Percentiles rank a stretch among this genome's conserved stretches.
These are phyloP conservation scores for Entelurus aequoreus DNA, from an alignment of 2,113 vertebrate species.

Conservation along the genomic window DNA sequence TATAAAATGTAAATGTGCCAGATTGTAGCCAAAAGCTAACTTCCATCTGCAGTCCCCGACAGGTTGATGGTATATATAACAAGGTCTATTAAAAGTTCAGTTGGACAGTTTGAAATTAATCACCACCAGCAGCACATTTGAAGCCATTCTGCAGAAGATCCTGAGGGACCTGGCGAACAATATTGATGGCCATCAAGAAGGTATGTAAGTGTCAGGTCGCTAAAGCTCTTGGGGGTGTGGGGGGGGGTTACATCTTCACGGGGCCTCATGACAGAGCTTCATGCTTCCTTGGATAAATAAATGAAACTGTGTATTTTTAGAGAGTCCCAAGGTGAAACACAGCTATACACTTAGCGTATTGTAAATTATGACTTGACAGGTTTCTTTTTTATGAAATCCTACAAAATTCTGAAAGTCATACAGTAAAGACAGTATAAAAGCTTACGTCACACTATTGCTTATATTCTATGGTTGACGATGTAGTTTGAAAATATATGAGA, in stretches of 20 bases:
- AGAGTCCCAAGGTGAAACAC: slow-evolving; percentile 18
- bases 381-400: neutral
- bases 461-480: too few relatives aligned
- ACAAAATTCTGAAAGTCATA: slow-evolving; percentile 12
- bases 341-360: slow-evolving; percentile 7
- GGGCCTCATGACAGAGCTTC: slow-evolving; percentile 17
- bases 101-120: neutral
- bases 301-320: slow-evolving; percentile 42
- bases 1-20: too few relatives aligned
- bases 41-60: too few relatives aligned
- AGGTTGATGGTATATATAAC: too few relatives aligned
- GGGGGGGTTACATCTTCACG: slow-evolving; percentile 32
- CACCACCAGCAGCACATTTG: slow-evolving; percentile 10
- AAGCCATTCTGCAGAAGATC: slow-evolving; percentile 9
- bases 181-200: slow-evolving; percentile 12
- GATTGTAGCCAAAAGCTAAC: too few relatives aligned
- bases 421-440: neutral
- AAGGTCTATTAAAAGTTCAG: too few relatives aligned
- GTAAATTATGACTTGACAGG: neutral
- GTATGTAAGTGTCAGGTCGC: slow-evolving; percentile 15
- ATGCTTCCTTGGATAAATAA: slow-evolving; percentile 39
- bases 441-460: neutral
- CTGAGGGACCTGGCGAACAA: slow-evolving; percentile 10
- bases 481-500: too few relatives aligned
- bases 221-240: slow-evolving; percentile 1